Conservation (phyloP, 2,113 vertebrate species). For the Turnix velox region DNA sequence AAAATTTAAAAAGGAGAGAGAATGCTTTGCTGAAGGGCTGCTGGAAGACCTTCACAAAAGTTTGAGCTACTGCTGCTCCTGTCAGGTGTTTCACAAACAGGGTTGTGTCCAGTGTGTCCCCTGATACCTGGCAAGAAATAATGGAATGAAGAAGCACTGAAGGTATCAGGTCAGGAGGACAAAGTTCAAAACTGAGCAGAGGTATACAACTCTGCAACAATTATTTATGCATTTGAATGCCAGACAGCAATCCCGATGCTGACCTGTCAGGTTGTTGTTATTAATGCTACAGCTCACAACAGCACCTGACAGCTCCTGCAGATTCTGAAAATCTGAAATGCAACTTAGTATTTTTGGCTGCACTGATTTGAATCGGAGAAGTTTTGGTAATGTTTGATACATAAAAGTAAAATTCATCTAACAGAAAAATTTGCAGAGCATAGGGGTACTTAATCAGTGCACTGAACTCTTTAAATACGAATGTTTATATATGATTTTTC, state of each 20-base stretch:
- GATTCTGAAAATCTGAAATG: neutral
- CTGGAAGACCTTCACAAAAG: neutral
- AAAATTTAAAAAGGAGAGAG: neutral
- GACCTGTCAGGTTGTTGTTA: neutral
- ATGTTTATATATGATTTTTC: neutral
- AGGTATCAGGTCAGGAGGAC: neutral
- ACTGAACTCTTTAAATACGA: neutral
- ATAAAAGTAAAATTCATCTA: neutral
- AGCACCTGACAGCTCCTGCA: neutral
- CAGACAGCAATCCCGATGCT: neutral
- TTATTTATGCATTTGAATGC: neutral
- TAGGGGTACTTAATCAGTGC: neutral
- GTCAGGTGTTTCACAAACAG: neutral
- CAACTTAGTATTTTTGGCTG: neutral
- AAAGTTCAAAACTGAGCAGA: neutral
- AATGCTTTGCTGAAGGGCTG: neutral
- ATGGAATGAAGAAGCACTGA: neutral
- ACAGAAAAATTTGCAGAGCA: neutral
- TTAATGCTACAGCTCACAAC: neutral
- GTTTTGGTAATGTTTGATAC: neutral
- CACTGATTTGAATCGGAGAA: neutral
- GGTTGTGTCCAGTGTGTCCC: neutral
- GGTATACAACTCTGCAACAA: neutral
- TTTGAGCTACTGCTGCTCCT: neutral
- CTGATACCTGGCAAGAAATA: neutral